A percentile compares a stretch with the other conserved stretches of the same genome.
Conservation (phyloP, 1,140 invertebrate species). For the Bradynema listronoti region DNA sequence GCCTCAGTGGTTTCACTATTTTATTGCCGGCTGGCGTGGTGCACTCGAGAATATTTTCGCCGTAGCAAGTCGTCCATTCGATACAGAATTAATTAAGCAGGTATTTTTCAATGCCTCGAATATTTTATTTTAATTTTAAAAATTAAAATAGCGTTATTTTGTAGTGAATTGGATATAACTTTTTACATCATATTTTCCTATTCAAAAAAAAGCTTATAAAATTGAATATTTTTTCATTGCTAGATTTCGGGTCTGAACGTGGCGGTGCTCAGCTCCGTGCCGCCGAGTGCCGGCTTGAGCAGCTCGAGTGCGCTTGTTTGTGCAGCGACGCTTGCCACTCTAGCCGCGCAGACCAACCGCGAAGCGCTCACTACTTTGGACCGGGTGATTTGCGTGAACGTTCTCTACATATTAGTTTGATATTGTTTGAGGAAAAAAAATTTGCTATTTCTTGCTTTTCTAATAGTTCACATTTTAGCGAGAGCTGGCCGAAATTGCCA, state of each 20-base stretch:
- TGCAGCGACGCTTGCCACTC: slow-evolving; percentile 75
- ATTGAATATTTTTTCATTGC: neutral
- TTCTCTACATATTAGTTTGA: no score
- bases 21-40: slow-evolving; percentile 82
- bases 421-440: no score
- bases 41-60: slow-evolving; percentile 65
- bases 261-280: slow-evolving; percentile 76
- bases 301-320: slow-evolving; percentile 94
- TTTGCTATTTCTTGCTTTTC: no score
- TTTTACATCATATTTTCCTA: no score
- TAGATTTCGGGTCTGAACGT: slow-evolving; percentile 66
- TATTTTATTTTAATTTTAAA: no score
- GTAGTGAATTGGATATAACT: no score
- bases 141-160: no score
- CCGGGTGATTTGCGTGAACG: no score
- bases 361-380: neutral
- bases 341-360: slow-evolving; percentile 65
- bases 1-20: slow-evolving; percentile 86
- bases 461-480: slow-evolving; percentile 15
- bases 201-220: no score
- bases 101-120: slow-evolving; percentile 4
- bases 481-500: slow-evolving; percentile 33
- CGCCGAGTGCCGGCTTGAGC: slow-evolving; percentile 82
- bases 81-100: slow-evolving; percentile 13
- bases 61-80: slow-evolving; percentile 49